Conservation (phyloP, 1,140 invertebrate species). For the Nasonia giraulti region DNA sequence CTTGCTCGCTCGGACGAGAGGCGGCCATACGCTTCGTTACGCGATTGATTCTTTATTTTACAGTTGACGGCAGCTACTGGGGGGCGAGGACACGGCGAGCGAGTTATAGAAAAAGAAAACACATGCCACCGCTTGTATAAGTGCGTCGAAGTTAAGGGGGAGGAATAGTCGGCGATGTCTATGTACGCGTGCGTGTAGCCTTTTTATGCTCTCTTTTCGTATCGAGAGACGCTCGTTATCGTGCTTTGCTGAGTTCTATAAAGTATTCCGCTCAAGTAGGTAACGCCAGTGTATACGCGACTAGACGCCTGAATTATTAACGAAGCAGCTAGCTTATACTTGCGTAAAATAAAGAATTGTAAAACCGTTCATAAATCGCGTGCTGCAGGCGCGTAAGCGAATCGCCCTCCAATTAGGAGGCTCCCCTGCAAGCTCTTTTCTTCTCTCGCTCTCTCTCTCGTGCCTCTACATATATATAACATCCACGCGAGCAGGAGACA, state of each 20-base stretch:
- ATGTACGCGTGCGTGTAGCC: background rate
- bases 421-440: too few species aligned
- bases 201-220: background rate
- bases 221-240: background rate
- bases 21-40: slow-evolving; percentile 35
- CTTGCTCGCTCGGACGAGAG: slow-evolving; percentile 12
- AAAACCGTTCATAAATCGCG: too few species aligned
- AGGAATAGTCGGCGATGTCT: background rate
- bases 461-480: too few species aligned
- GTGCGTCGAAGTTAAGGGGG: background rate
- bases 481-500: background rate
- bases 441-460: background rate
- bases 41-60: slow-evolving; percentile 50
- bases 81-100: background rate
- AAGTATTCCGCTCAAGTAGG: too few species aligned
- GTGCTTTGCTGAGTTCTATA: background rate
- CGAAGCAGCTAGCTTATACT: too few species aligned
- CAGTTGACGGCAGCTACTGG: slow-evolving; percentile 34
- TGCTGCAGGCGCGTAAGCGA: background rate
- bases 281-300: too few species aligned
- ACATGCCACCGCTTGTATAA: background rate
- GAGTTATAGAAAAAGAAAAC: slow-evolving; percentile 23
- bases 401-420: slow-evolving; percentile 14
- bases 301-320: background rate
- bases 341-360: too few species aligned